Base-by-base conservation (phyloP, 2,113 vertebrate genomes). In the Aphyosemion australe region DNA sequence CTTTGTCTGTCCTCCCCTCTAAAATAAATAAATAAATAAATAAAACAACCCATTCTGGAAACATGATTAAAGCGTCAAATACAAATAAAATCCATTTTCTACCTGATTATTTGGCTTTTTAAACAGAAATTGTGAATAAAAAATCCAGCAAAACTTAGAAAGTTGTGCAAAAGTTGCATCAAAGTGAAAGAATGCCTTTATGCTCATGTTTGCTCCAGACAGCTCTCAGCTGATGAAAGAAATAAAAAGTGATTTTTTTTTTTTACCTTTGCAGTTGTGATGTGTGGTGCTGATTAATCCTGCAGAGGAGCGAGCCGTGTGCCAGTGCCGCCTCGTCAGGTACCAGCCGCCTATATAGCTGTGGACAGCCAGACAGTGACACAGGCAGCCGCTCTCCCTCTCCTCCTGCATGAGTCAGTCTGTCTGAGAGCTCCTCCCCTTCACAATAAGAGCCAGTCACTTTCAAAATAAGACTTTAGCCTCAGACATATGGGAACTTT, bases 291-390 rank as follows among this genome's bases (percentile, higher is more conserved):
- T 43, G 79, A 57, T 83, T 75, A 74, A 52, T 75, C 69, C 87
- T 63, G 81, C 68, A 81, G 79, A 76, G 84, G 71, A 56, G 69
- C 46, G 46, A 68, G 58, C 50, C 48, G 42, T 2, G 70, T 62
- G 46, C 64, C 69, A 47, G 61, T 78, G 78, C 66, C 61, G 71
- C 50, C 19, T 72, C 50, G 69, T 61, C 88, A 89, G 90, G 85
- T 87, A 69, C 57, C 74, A 77, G 76, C 41, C 42, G 74, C 71
- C 84, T 91, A 85, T 92, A 91, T 92, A 90, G 75, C 46, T 5
- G 53, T 3, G 65, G 66, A 78, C 82, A 80, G 77, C 64, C 87
- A 87, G 83, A 87, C 86, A 43, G 74, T 85, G 90, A 87, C 82
- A 84, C 78, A 84, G 42, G n/a, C 69, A 20, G 53, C 52, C 74